A percentile compares a stretch with the other conserved stretches of the same genome.
phyloP scores from a whole-genome alignment of 2,113 vertebrate species.

The Procavia capensis region DNA sequence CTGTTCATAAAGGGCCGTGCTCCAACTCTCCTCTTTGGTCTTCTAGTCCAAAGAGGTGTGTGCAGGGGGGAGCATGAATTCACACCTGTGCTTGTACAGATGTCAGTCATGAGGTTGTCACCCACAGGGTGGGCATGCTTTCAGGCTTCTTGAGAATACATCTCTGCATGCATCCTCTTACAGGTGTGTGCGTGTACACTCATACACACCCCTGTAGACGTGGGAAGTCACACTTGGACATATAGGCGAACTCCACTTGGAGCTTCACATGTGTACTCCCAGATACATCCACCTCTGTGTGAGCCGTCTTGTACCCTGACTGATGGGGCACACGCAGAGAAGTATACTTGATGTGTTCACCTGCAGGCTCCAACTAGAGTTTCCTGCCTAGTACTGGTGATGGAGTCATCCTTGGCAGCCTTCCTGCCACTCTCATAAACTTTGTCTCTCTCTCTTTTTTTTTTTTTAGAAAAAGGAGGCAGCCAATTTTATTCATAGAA shows the following conservation, averaged over 20 bases:
- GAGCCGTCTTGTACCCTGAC: neutral
- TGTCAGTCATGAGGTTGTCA: neutral
- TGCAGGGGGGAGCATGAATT: neutral
- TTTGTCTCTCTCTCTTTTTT: neutral
- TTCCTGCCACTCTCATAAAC: neutral
- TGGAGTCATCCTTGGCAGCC: neutral
- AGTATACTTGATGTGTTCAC: neutral
- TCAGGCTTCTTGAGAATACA: neutral
- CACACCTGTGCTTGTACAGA: no score
- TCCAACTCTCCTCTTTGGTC: neutral
- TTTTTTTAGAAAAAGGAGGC: neutral
- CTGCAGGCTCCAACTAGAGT: neutral
- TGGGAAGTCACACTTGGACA: neutral
- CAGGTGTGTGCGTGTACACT: fast-evolving
- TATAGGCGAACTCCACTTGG: neutral
- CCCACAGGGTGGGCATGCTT: neutral
- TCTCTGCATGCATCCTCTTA: neutral
- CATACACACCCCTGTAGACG: neutral
- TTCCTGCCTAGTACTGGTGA: no score
- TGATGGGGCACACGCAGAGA: neutral
- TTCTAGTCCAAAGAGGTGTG: neutral
- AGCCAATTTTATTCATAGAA: neutral
- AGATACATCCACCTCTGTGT: neutral
- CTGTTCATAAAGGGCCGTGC: neutral
- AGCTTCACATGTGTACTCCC: neutral